A percentile compares a stretch with the other conserved stretches of the same genome.
phyloP scores from a whole-genome alignment of 1,140 invertebrate species.

The Nomia melanderi region DNA sequence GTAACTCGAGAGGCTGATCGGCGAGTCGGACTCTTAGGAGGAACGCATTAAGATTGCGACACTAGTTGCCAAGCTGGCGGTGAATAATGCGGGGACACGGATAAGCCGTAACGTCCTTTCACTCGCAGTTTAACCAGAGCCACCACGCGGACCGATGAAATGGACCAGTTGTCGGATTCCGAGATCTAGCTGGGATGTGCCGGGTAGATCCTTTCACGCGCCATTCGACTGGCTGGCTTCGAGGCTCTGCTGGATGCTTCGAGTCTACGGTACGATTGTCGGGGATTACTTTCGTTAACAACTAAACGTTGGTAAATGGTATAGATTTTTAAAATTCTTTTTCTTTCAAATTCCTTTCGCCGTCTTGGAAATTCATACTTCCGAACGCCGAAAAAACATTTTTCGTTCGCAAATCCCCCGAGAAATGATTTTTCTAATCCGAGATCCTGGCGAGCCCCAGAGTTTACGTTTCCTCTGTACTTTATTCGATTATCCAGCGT shows the following conservation, averaged over 20 bases:
- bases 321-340: no score
- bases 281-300: no score
- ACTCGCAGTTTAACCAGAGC: conserved; percentile 58
- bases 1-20: neutral
- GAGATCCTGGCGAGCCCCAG: neutral
- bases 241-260: no score
- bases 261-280: no score
- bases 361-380: no score
- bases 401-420: neutral
- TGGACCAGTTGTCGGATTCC: conserved; percentile 47
- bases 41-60: conserved; percentile 13
- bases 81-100: conserved; percentile 10
- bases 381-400: no score
- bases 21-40: neutral
- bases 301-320: no score
- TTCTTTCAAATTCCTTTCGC: no score
- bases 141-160: conserved; percentile 24
- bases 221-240: neutral
- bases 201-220: conserved; percentile 26
- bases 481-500: neutral
- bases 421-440: neutral
- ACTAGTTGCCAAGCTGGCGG: neutral
- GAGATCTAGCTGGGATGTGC: conserved; percentile 13
- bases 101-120: conserved; percentile 56
- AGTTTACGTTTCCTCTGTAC: no score